phyloP scores from a whole-genome alignment of 2,888 invertebrate species.

The Oxystoma pomonae region DNA sequence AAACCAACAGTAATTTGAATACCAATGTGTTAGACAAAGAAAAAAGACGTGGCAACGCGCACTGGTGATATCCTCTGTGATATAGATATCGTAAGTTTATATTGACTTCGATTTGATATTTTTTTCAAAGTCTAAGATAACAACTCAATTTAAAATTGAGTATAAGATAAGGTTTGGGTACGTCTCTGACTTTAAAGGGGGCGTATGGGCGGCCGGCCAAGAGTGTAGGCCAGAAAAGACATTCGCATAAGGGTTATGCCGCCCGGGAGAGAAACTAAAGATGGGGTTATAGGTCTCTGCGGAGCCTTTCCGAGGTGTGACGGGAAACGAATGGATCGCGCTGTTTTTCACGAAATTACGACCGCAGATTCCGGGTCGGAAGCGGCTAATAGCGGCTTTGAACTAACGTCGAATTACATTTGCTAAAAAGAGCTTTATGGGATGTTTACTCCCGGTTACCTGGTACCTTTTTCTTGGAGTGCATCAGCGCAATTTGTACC shows the following conservation, averaged over 20 bases:
- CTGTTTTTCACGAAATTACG: conserved; percentile 42
- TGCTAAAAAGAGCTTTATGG: not conserved
- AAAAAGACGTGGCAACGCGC: too few relatives aligned
- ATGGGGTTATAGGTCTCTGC: conserved; percentile 58
- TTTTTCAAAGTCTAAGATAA: too few relatives aligned
- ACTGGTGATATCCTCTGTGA: too few relatives aligned
- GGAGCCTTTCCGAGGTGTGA: conserved; percentile 48
- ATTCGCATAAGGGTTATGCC: conserved; percentile 46
- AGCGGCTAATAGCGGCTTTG: conserved; percentile 54
- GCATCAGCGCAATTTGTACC: too few relatives aligned
- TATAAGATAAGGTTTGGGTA: too few relatives aligned
- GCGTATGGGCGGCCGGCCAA: conserved; percentile 19
- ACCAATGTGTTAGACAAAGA: too few relatives aligned
- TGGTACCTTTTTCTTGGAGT: too few relatives aligned
- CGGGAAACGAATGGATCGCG: conserved; percentile 43
- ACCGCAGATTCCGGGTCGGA: conserved; percentile 38
- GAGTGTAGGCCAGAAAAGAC: conserved; percentile 33
- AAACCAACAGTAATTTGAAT: too few relatives aligned
- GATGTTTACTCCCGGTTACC: too few relatives aligned
- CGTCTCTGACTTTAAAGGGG: not conserved
- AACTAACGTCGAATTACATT: not conserved
- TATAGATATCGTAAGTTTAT: too few relatives aligned
- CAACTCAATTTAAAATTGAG: too few relatives aligned
- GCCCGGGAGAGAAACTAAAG: conserved; percentile 48
- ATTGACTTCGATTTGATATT: too few relatives aligned